Evolutionary conservation across 2,113 vertebrate genomes (phyloP).

Genomic region (Ploceus nigricollis): DNA sequence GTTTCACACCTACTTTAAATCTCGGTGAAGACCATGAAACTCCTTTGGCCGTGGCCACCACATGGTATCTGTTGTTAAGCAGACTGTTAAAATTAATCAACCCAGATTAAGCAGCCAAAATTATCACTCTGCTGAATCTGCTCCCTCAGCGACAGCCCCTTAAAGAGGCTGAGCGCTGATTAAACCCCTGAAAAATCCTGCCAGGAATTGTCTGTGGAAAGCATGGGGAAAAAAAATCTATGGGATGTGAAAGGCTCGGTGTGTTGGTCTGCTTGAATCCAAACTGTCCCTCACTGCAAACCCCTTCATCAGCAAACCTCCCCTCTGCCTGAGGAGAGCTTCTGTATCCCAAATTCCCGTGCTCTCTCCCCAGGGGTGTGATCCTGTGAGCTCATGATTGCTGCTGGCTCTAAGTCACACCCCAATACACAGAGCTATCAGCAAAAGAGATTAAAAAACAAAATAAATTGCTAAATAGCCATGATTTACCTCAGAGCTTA

Average conservation of each 20-base stretch:
- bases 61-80: background rate
- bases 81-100: constrained; percentile 24
- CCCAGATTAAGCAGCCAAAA: constrained; percentile 10
- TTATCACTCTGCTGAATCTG: constrained; percentile 4
- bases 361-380: background rate
- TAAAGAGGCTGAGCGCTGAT: background rate
- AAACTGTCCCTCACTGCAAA: background rate
- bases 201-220: background rate
- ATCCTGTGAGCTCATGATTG: background rate
- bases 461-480: background rate
- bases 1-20: background rate
- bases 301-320: background rate
- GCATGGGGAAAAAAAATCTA: background rate
- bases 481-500: background rate
- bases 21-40: background rate
- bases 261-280: background rate
- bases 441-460: background rate
- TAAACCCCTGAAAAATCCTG: background rate
- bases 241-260: background rate
- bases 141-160: background rate
- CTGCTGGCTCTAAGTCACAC: background rate
- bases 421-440: background rate
- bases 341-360: background rate
- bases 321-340: background rate
- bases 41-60: background rate